Conservation (phyloP, 1,140 invertebrate species). For the Rhagoletis pomonella region DNA sequence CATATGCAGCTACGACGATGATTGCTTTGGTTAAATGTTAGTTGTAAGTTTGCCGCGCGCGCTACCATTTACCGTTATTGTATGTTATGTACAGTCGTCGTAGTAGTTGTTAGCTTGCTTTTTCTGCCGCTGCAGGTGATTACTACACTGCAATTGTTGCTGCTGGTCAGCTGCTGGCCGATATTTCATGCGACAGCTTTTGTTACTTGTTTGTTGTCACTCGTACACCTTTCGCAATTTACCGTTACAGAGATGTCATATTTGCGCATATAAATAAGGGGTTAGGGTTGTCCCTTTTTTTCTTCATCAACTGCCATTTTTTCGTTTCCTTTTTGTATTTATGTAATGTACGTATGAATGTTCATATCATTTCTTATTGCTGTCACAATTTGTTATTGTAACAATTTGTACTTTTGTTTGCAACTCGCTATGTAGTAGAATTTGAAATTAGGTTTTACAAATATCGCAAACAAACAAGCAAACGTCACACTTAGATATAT, state of each 20-base stretch:
- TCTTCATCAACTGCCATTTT: not conserved
- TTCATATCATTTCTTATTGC: not conserved
- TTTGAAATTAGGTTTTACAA: slow-evolving; percentile 4
- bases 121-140: not conserved
- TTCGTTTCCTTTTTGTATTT: no score
- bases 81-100: not conserved
- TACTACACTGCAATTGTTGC: not conserved
- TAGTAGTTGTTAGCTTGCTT: not conserved
- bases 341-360: no score
- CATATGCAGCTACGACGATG: not conserved
- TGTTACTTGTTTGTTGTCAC: no score
- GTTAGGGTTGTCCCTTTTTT: not conserved
- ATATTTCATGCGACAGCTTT: not conserved
- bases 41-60: not conserved
- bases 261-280: no score
- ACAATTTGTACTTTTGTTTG: not conserved
- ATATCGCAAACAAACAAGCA: not conserved
- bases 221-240: no score
- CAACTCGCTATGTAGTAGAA: not conserved
- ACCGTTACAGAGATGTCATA: no score
- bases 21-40: slow-evolving; percentile 18
- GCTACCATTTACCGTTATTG: slow-evolving; percentile 38
- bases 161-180: not conserved
- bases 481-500: not conserved
- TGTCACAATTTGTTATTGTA: not conserved